phyloP scores from a whole-genome alignment of 2,797 vertebrate species.

The Sebastes itinus region DNA sequence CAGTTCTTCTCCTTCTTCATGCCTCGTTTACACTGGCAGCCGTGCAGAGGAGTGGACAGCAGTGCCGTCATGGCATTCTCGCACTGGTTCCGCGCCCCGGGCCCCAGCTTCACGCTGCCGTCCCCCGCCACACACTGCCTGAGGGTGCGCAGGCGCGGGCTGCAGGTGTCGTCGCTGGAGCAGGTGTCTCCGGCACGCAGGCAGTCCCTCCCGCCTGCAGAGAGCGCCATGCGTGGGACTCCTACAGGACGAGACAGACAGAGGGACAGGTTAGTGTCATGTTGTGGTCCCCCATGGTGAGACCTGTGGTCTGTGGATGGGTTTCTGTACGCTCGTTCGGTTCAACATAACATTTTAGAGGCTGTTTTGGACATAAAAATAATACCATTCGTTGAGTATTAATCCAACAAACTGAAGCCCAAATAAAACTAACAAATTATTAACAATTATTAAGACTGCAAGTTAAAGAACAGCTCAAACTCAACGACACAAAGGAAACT shows the following conservation, averaged over 20 bases:
- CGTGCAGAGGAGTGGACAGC: conserved; percentile 89
- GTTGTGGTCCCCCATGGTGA: not conserved
- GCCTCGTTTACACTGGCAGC: conserved; percentile 92
- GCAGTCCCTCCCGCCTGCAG: conserved; percentile 85
- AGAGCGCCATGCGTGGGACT: conserved; percentile 68
- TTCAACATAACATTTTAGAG: not conserved
- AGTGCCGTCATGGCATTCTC: conserved; percentile 88
- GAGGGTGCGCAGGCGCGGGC: conserved; percentile 90
- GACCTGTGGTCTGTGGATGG: not conserved
- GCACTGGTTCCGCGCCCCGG: conserved; percentile 89
- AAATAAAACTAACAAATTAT: not conserved
- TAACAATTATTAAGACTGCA: not conserved
- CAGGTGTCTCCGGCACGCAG: conserved; percentile 90
- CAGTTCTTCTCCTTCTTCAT: conserved; percentile 97
- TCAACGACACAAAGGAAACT: not conserved
- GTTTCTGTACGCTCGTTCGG: not conserved
- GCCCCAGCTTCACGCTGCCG: conserved; percentile 89
- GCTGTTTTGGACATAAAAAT: not conserved
- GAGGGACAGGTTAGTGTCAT: not conserved
- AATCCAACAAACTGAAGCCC: not conserved
- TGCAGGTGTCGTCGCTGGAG: conserved; percentile 89
- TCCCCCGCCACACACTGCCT: conserved; percentile 93
- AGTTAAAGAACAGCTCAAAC: not conserved
- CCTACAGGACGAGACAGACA: conserved; percentile 71
- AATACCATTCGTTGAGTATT: not conserved